Conservation (phyloP, 2,888 invertebrate genomes). For the Drosophila testacea region DNA sequence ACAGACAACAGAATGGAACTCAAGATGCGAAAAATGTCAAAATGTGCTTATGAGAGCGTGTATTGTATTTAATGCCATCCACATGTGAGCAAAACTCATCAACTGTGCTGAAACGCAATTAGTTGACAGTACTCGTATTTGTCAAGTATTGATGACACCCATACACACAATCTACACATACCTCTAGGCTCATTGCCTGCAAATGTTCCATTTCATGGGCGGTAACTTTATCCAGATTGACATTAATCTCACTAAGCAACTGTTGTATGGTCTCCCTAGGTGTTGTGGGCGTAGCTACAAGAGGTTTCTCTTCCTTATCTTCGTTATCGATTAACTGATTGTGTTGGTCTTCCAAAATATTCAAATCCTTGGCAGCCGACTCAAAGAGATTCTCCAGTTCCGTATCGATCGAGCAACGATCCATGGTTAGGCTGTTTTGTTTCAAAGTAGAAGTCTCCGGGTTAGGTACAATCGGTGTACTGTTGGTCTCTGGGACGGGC, state of each 20-base stretch:
- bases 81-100: not conserved
- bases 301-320: not conserved
- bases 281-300: not conserved
- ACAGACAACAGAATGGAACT: not conserved
- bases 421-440: constrained; percentile 38
- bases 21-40: not conserved
- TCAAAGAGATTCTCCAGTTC: constrained; percentile 49
- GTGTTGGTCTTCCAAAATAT: constrained; percentile 46
- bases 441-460: constrained; percentile 5
- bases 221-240: constrained; percentile 77
- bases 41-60: not conserved
- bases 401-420: constrained; percentile 43
- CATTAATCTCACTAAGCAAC: constrained; percentile 78
- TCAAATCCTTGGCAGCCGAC: constrained; percentile 56
- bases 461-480: constrained; percentile 2
- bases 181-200: constrained; percentile 71
- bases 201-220: constrained; percentile 75
- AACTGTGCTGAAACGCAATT: constrained; percentile 5
- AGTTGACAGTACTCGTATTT: not conserved
- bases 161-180: constrained; percentile 42
- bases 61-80: constrained; percentile 8
- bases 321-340: constrained; percentile 36
- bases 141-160: not conserved
- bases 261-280: constrained; percentile 69
- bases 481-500: constrained; percentile 13